Conservation (phyloP, 1,140 invertebrate species). For the Diachasma alloeum region DNA sequence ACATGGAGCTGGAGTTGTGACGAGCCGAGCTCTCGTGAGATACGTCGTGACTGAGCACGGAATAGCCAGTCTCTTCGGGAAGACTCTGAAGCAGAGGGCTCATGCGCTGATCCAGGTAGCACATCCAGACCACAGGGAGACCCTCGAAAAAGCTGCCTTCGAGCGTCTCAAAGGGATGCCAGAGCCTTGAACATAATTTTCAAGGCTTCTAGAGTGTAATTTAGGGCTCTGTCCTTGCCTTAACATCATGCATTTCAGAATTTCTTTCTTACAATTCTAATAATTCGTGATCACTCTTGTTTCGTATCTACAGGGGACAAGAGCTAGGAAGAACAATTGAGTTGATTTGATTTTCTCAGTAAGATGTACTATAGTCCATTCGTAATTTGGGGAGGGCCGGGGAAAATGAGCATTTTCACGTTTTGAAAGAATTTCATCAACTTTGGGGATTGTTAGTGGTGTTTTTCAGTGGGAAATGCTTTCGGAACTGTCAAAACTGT, state of each 20-base stretch:
- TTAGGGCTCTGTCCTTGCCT: background rate
- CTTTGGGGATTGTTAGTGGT: no score
- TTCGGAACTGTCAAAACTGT: no score
- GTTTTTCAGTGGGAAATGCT: no score
- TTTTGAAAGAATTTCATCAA: no score
- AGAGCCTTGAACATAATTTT: conserved; percentile 14
- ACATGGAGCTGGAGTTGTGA: conserved; percentile 92
- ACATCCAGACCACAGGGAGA: conserved; percentile 88
- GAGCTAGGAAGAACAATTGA: background rate
- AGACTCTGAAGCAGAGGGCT: conserved; percentile 86
- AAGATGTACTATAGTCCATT: background rate
- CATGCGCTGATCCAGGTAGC: conserved; percentile 89
- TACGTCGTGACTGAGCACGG: conserved; percentile 95
- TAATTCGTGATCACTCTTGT: background rate
- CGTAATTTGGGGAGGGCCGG: background rate
- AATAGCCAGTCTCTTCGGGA: conserved; percentile 90
- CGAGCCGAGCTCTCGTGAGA: conserved; percentile 84
- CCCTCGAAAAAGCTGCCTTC: conserved; percentile 87
- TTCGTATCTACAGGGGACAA: background rate
- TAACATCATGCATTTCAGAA: background rate
- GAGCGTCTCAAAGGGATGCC: conserved; percentile 91
- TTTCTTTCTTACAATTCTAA: background rate
- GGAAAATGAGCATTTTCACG: no score
- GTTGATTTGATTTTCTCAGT: background rate
- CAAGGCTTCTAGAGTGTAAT: background rate